Base-by-base conservation (phyloP, 2,797 vertebrate genomes). In the Halcyon leucocephala region DNA sequence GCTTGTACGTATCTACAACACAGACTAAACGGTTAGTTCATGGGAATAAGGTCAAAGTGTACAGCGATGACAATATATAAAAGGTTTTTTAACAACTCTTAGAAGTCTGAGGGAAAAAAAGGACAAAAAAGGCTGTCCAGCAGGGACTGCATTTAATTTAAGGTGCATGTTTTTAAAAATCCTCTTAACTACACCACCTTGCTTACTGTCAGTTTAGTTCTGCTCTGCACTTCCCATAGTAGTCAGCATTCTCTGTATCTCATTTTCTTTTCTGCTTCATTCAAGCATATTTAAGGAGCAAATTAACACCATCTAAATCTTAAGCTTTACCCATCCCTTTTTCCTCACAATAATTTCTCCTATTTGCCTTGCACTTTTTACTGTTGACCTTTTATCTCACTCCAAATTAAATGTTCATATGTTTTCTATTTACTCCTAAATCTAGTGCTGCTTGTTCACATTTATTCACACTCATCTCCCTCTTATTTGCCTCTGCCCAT, bases 271-370 rank as follows among this genome's bases (percentile, higher is more conserved):
- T 72, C 77, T 92, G 73, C 83, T 93, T 94, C 66, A 66, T 90
- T 92, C 80, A 61, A 95, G 54, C 69, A 86, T 90, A 88, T 94
- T 93, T 96, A 94, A 93, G 76, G 41, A 86, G 82, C 88, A 94
- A 94, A 95, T 93, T 94, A 95, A 86, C 76, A 93, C 52, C 44
- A 70, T 48, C 52, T 90, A 69, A 93, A 86, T 79, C 55, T 66
- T 66, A 44, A 73, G 41, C 35, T 81, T 92, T 82, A 86, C 29
- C 51, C 55, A 70, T 66, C 21, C 35, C 64, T 80, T 86, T 60
- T 28, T 84, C 28, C 64, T 73, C 16, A 4, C 55, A 77, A 72
- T 72, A 52, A 58, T 95, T 94, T 92, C 64, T 89, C 31, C 70
- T 89, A 28, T 70, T 92, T 95, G 67, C 74, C 78, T 78, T 91